These are phyloP conservation scores for Chrysomallon squamiferum DNA, from an alignment of 1,140 invertebrate species.

Conservation along the genomic window DNA sequence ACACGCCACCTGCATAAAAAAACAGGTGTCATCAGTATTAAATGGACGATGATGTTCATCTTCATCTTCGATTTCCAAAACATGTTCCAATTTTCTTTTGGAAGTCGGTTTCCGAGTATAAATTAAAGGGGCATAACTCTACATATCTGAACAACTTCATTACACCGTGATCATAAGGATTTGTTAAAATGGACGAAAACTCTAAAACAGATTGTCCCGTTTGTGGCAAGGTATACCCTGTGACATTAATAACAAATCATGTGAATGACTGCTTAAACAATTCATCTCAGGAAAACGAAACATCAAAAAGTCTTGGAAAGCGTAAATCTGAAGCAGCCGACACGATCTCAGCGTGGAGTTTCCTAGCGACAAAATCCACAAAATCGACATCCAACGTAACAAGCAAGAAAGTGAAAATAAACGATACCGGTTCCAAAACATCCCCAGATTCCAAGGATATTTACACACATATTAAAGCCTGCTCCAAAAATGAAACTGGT, in stretches of 20 bases:
- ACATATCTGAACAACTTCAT: background rate
- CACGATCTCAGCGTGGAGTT: background rate
- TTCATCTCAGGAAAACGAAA: background rate
- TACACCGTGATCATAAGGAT: background rate
- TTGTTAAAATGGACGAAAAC: background rate
- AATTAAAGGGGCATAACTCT: background rate
- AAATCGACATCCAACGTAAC: background rate
- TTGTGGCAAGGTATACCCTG: slow-evolving; percentile 26
- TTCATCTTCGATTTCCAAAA: too few species aligned
- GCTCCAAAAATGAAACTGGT: too few species aligned
- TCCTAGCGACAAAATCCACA: background rate
- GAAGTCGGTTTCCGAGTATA: too few species aligned
- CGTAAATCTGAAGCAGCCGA: background rate
- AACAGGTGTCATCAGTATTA: too few species aligned
- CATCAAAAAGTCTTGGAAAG: too few species aligned
- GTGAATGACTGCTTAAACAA: slow-evolving; percentile 36
- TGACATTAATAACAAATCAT: slow-evolving; percentile 30
- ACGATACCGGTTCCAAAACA: slow-evolving; percentile 1
- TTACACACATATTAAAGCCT: too few species aligned
- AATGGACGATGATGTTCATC: too few species aligned
- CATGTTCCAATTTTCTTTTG: too few species aligned
- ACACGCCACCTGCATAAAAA: too few species aligned
- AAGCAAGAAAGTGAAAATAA: background rate
- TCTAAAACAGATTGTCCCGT: slow-evolving; percentile 34
- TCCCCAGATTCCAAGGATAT: background rate